These are phyloP conservation scores for Orius insidiosus DNA, from an alignment of 1,140 invertebrate species.

Conservation along the genomic window DNA sequence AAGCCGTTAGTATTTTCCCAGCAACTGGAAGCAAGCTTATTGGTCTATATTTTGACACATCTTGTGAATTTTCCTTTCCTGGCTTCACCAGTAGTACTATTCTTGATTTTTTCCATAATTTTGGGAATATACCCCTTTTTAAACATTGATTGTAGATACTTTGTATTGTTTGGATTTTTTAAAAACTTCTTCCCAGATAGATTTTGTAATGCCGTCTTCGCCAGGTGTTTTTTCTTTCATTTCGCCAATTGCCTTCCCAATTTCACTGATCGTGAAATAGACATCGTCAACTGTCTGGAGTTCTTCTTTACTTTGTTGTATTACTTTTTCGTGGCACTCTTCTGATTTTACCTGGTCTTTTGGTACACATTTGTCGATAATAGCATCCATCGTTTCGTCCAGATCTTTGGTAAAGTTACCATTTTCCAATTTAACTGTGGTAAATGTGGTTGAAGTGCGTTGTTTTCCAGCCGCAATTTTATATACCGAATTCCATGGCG, in stretches of 20 bases:
- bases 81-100: background rate
- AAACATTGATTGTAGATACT: constrained; percentile 1
- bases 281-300: background rate
- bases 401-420: background rate
- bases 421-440: background rate
- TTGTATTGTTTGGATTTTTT: background rate
- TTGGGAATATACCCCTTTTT: background rate
- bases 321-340: background rate
- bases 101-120: constrained; percentile 4
- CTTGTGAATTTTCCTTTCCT: background rate
- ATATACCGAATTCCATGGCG: background rate
- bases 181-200: background rate
- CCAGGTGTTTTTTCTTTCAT: background rate
- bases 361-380: background rate
- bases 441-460: background rate
- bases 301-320: background rate
- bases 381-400: background rate
- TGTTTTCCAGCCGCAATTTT: background rate
- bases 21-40: constrained; percentile 2
- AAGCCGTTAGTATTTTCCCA: constrained; percentile 4
- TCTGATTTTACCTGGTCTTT: no score
- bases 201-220: background rate
- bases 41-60: constrained; percentile 1
- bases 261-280: background rate
- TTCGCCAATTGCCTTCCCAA: background rate